Conservation (phyloP, 2,888 invertebrate species). For the Adelphocoris suturalis region DNA sequence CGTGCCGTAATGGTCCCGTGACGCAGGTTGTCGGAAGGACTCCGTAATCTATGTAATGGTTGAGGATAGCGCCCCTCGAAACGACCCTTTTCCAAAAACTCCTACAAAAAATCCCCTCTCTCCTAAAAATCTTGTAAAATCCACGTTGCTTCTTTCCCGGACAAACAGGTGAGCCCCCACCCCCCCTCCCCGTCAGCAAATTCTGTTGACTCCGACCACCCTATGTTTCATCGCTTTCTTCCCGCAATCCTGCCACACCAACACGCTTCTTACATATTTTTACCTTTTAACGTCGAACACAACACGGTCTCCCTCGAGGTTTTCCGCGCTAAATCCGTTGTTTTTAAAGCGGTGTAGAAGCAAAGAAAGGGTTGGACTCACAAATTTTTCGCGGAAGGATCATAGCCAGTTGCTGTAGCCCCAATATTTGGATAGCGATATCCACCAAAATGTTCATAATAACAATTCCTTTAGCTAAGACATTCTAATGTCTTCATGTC, state of each 20-base stretch:
- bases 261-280: neutral
- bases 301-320: neutral
- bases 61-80: slow-evolving; percentile 9
- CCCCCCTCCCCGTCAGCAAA: neutral
- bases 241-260: slow-evolving; percentile 2
- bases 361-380: too few species aligned
- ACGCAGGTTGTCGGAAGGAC: slow-evolving; percentile 57
- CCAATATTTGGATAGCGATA: too few species aligned
- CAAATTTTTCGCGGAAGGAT: too few species aligned
- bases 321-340: neutral
- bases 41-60: slow-evolving; percentile 61
- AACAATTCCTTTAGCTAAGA: too few species aligned
- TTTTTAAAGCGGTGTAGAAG: neutral
- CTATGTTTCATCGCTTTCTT: neutral
- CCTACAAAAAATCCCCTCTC: neutral
- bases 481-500: too few species aligned
- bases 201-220: neutral
- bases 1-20: neutral
- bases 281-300: neutral
- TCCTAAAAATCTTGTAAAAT: slow-evolving; percentile 7
- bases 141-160: neutral
- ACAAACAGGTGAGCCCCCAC: slow-evolving; percentile 9
- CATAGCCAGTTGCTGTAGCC: too few species aligned
- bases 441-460: too few species aligned
- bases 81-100: slow-evolving; percentile 17